Base-by-base conservation (phyloP, 2,888 invertebrate species). In the Zygothrica quintamaculata region DNA sequence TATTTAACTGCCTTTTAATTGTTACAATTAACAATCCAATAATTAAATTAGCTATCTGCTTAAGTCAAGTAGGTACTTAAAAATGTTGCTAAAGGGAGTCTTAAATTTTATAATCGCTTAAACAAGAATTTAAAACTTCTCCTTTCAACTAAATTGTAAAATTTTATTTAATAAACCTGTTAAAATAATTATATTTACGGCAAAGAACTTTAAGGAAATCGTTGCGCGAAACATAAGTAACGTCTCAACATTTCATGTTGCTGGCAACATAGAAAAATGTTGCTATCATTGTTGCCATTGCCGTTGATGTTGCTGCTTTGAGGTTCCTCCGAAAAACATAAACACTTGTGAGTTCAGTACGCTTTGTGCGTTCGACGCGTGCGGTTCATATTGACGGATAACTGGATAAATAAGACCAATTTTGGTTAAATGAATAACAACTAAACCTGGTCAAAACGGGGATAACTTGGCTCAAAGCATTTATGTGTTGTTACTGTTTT, bases 331-430 rank as follows among this genome's bases (percentile, higher is more conserved):
- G 53, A 70, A 74, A 67, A 26, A 55, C n/a, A n/a, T n/a, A 53
- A 72, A 71, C 64, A 69, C 59, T 72, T 79, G 76, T 51, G 65
- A 64, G 58, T 85, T 89, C 87, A 89, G 89, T 89, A 73, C 82
- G 76, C 78, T 88, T 89, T 84, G 88, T 89, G 89, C 88, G 89
- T 89, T 88, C 88, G 81, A 79, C 78, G 84, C 74, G 89, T 88
- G 82, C 85, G 87, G 89, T 88, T 84, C 71, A 65, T 48, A 50
- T 66, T 37, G 55, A 60, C 84, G 80, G 74, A 53, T 50, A 81
- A 58, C 48, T 72, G 60, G 55, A 47, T 36, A 16, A 52, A 43
- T 55, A 16, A 12, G 43, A 40, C 33, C 50, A 47, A 51, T 34
- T 55, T 11, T 12, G 5, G 13, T 1, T 4, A 39, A 39, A 7